Conservation (phyloP, 2,797 vertebrate genomes). For the Nasua narica region DNA sequence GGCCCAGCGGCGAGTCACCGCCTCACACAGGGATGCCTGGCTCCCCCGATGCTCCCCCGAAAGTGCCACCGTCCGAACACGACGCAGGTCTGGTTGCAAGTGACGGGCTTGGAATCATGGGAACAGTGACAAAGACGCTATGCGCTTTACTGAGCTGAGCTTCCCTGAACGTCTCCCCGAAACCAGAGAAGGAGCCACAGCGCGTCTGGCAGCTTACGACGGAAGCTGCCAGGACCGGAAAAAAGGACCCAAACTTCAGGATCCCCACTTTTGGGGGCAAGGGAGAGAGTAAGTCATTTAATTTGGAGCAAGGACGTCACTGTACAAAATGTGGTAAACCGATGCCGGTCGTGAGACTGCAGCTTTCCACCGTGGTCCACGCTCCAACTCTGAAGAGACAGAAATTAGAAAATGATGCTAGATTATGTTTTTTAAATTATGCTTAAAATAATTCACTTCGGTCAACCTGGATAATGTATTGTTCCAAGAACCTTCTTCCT, state of each 20-base stretch:
- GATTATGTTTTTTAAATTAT: not conserved
- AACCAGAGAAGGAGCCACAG: not conserved
- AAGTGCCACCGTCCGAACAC: accelerated
- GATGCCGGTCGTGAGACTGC: not conserved
- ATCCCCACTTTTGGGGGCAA: not conserved
- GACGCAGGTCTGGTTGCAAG: too few relatives aligned
- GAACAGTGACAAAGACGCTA: not conserved
- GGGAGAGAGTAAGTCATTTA: not conserved
- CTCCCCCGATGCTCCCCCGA: accelerated
- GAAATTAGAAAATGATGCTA: not conserved
- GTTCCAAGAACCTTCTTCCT: not conserved
- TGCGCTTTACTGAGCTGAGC: not conserved
- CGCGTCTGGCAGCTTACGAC: accelerated
- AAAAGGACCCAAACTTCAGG: not conserved
- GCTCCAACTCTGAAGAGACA: not conserved
- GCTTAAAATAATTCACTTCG: not conserved
- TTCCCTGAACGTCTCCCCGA: too few relatives aligned
- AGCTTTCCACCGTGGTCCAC: too few relatives aligned
- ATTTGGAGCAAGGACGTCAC: not conserved
- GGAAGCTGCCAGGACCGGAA: too few relatives aligned
- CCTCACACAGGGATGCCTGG: not conserved
- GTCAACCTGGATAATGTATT: not conserved
- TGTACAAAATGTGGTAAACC: not conserved
- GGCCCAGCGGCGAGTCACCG: accelerated
- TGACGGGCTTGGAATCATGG: not conserved